Conservation (phyloP, 1,140 invertebrate species). For the Asobara japonica region DNA sequence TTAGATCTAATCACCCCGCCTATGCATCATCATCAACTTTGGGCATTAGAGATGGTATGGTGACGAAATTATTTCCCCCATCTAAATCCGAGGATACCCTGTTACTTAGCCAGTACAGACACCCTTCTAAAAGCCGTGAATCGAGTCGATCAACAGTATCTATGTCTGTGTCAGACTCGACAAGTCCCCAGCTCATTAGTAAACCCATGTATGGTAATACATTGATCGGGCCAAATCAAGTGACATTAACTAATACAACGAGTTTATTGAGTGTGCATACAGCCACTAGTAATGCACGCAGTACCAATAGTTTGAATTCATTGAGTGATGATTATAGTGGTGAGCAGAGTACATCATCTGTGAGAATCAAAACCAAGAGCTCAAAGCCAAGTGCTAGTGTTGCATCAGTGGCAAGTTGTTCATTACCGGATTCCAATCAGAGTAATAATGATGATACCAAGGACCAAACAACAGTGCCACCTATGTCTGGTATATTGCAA, state of each 20-base stretch:
- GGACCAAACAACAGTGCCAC: conserved; percentile 56
- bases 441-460: conserved; percentile 50
- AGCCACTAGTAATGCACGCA: conserved; percentile 50
- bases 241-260: conserved; percentile 65
- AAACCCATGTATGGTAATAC: conserved; percentile 69
- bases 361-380: conserved; percentile 40
- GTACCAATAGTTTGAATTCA: conserved; percentile 69
- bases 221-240: conserved; percentile 48
- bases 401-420: conserved; percentile 51
- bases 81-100: conserved; percentile 82
- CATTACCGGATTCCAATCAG: conserved; percentile 40
- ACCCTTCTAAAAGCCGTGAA: conserved; percentile 49
- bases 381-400: conserved; percentile 58
- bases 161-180: conserved; percentile 72
- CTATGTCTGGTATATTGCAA: conserved; percentile 70
- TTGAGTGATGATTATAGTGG: conserved; percentile 64
- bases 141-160: conserved; percentile 67
- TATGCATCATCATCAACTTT: conserved; percentile 1
- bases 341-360: neutral
- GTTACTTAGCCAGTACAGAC: conserved; percentile 69
- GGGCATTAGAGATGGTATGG: neutral
- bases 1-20: conserved; percentile 34
- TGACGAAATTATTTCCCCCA: conserved; percentile 69
- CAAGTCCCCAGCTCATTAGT: conserved; percentile 73
- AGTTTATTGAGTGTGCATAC: conserved; percentile 66